Conservation (phyloP, 2,888 invertebrate species). For the Colletes collaris region DNA sequence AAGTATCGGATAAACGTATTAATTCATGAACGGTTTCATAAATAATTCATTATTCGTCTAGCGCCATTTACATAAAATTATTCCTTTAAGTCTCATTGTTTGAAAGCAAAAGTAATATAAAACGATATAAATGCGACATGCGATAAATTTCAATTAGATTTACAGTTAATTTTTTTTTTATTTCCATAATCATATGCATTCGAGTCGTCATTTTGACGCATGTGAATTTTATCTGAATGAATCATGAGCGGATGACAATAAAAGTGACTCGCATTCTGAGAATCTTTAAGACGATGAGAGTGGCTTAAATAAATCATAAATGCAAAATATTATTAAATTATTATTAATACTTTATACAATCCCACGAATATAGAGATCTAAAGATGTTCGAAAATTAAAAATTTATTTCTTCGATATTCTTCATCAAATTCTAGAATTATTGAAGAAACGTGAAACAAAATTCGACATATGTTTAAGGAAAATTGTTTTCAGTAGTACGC, state of each 20-base stretch:
- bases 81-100: not conserved
- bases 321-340: not conserved
- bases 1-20: not conserved
- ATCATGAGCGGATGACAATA: constrained; percentile 28
- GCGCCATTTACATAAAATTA: not conserved
- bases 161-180: constrained; percentile 3
- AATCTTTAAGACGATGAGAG: constrained; percentile 13
- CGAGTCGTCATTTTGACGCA: constrained; percentile 21
- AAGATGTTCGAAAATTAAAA: too few relatives aligned
- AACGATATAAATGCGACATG: too few relatives aligned
- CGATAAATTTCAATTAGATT: not conserved
- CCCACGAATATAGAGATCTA: too few relatives aligned
- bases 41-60: too few relatives aligned
- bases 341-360: not conserved
- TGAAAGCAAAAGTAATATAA: too few relatives aligned
- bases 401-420: too few relatives aligned
- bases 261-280: constrained; percentile 21
- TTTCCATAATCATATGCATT: constrained; percentile 2
- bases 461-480: not conserved
- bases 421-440: not conserved
- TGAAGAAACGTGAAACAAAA: not conserved
- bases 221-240: constrained; percentile 39
- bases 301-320: not conserved
- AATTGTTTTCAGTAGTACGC: not conserved
- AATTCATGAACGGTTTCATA: too few relatives aligned